Conservation (phyloP, 2,113 vertebrate genomes). For the Catharus minimus region DNA sequence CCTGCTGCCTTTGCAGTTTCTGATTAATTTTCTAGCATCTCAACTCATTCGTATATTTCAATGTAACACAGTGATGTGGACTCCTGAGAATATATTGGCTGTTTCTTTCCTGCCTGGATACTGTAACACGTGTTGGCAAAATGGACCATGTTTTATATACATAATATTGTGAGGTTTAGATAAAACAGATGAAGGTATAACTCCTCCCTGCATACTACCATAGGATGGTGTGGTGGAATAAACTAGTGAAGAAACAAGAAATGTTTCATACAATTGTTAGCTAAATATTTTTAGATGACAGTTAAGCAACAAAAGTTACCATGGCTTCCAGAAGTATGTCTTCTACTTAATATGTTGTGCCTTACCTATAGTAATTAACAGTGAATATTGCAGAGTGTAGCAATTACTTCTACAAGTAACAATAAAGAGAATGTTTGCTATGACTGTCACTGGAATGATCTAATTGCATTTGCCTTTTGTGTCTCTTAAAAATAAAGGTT, state of each 20-base stretch:
- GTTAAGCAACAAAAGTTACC: not conserved
- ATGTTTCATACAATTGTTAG: not conserved
- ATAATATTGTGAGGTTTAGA: not conserved
- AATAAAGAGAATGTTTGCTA: not conserved
- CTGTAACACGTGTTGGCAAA: not conserved
- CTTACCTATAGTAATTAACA: not conserved
- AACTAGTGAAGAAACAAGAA: not conserved
- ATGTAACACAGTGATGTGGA: not conserved
- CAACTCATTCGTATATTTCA: slow-evolving; percentile 7
- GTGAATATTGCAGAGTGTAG: not conserved
- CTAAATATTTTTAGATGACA: not conserved
- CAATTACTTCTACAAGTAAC: not conserved
- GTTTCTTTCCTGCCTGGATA: not conserved
- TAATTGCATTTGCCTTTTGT: not conserved
- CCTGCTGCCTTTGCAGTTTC: slow-evolving; percentile 39
- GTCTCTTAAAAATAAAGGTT: not conserved
- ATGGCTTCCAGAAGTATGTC: not conserved
- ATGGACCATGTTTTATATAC: not conserved
- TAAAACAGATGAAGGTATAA: not conserved
- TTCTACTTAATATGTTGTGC: not conserved
- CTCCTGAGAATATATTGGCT: not conserved
- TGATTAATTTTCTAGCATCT: slow-evolving; percentile 30
- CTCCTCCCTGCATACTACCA: not conserved
- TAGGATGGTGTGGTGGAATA: not conserved
- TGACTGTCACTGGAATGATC: not conserved